Evolutionary conservation across 2,888 invertebrate genomes (phyloP).

Genomic region (Cataglyphis albicans): DNA sequence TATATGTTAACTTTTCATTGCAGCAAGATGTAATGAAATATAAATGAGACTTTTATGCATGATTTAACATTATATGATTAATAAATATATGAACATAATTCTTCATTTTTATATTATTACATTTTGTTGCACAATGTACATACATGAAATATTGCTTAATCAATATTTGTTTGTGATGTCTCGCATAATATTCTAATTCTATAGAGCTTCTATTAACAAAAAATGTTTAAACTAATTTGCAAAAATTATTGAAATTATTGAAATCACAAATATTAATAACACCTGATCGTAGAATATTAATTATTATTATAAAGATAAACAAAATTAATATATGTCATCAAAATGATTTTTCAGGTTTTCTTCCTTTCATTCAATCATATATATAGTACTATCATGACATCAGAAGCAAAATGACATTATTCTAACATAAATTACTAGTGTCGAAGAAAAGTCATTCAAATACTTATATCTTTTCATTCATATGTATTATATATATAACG

Average conservation of each 20-base stretch:
- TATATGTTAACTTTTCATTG: background rate
- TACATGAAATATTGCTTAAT: background rate
- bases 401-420: background rate
- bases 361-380: no score
- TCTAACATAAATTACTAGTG: background rate
- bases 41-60: background rate
- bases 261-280: no score
- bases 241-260: no score
- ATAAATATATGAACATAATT: background rate
- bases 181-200: background rate
- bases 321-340: no score
- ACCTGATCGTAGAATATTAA: no score
- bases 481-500: background rate
- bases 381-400: no score
- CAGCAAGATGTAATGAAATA: background rate
- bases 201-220: no score
- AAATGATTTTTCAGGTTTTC: no score
- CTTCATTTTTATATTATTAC: background rate
- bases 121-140: background rate
- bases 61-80: background rate
- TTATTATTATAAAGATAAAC: no score
- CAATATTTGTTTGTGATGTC: background rate
- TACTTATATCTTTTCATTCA: background rate
- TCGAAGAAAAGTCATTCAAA: background rate
- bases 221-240: no score